Conservation (phyloP, 1,140 invertebrate genomes). For the Megalopta genalis region DNA sequence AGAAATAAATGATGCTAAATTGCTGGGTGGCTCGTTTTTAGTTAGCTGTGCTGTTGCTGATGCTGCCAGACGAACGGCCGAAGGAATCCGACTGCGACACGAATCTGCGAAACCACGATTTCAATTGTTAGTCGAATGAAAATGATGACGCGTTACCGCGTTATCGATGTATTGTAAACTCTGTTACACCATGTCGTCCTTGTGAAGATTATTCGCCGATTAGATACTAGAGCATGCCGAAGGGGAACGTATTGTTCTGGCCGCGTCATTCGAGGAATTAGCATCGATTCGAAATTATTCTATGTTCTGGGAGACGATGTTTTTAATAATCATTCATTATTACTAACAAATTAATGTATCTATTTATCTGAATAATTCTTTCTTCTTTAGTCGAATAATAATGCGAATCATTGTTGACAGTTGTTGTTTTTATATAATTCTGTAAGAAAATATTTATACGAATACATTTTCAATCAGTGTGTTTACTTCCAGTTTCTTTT, state of each 20-base stretch:
- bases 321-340: too few species aligned
- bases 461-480: too few species aligned
- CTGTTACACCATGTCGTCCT: constrained; percentile 21
- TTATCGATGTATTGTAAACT: not conserved
- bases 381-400: too few species aligned
- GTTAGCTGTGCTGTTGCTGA: not conserved
- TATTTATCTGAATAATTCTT: too few species aligned
- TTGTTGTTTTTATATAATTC: too few species aligned
- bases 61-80: too few species aligned
- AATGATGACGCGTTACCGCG: not conserved
- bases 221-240: constrained; percentile 25
- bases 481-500: too few species aligned
- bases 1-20: constrained; percentile 70
- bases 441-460: too few species aligned
- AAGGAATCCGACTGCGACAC: not conserved
- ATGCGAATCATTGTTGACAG: too few species aligned
- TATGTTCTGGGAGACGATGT: not conserved
- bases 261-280: constrained; percentile 32
- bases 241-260: constrained; percentile 25
- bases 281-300: constrained; percentile 15
- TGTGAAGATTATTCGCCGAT: constrained; percentile 40
- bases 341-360: too few species aligned
- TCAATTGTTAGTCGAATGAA: not conserved
- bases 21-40: constrained; percentile 60
- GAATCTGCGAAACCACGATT: constrained; percentile 3